These are phyloP conservation scores for Caenorhabditis inopinata DNA, from an alignment of 1,140 invertebrate genomes.

Conservation along the genomic window DNA sequence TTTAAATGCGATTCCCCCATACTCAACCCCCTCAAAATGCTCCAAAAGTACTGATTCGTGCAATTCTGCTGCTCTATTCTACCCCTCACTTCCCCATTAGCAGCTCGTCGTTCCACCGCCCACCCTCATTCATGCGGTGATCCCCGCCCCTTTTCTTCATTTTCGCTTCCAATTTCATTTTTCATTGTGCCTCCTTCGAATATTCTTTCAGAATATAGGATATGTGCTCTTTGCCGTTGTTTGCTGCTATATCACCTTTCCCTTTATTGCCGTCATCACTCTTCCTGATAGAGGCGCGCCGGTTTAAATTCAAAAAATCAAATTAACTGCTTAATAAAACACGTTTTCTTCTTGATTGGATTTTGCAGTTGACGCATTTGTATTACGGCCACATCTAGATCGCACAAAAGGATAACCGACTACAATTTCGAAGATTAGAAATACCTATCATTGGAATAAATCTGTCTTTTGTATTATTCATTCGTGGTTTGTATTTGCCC, in stretches of 20 bases:
- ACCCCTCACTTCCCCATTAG: neutral
- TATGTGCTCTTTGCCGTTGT: neutral
- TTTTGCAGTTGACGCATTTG: too few relatives aligned
- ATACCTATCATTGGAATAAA: neutral
- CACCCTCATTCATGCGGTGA: neutral
- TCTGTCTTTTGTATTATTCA: neutral
- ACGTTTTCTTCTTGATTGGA: conserved; percentile 11
- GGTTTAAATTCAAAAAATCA: neutral
- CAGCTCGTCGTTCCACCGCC: neutral
- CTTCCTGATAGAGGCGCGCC: neutral
- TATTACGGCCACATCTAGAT: too few relatives aligned
- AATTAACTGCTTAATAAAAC: neutral
- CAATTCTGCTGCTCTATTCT: neutral
- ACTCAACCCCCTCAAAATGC: neutral
- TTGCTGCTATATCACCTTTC: neutral
- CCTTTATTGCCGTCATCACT: neutral
- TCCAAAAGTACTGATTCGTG: neutral
- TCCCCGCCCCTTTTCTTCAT: neutral
- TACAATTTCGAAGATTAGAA: neutral
- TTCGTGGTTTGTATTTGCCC: neutral
- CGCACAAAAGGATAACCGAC: neutral
- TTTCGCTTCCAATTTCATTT: neutral
- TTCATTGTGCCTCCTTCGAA: neutral
- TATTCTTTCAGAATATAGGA: neutral
- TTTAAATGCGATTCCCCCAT: too few relatives aligned